Evolutionary conservation across 1,140 invertebrate genomes (phyloP), one percentile per base, ranked within the genome.

Genomic region (Bombus waltoni): DNA sequence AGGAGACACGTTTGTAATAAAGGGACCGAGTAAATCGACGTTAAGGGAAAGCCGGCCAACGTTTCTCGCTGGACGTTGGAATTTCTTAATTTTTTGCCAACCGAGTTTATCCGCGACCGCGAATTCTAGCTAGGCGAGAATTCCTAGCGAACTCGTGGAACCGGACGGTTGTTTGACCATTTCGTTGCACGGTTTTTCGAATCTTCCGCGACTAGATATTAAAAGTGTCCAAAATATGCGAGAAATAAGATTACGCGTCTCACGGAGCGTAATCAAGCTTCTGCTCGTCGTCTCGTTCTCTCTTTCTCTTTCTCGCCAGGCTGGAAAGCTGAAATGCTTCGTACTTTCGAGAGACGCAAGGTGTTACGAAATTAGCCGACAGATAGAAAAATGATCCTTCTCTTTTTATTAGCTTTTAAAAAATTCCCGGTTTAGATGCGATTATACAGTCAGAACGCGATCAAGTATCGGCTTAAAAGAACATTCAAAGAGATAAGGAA

Each of bases 21-120:
- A 77, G 40, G 62, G 35, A 77, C 28, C 18, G 35, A 42, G 44
- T 77, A 83, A 83, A 83, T 83, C 81, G 73, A 83, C 81, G 81
- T 75, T 42, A 68, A 78, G 75, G 32, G 44, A 57, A 70, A 42
- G 81, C 42, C 28, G 22, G 28, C 28, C 38, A 25, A n/a, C 18
- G 42, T 74, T 35, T n/a, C 11, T n/a, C 66, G 35, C 3, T 44
- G 28, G 25, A 57, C 62, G 18, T 40, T 35, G 73, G 28, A 83
- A 83, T 83, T 83, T 70, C 73, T 77, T 83, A 53, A 77, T 77
- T 77, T 68, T 76, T 68, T 66, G 13, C 42, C 18, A 4, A 28
- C 6, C 25, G 40, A 82, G 62, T 82, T 74, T 40, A 73, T 66
- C 71, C 59, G 40, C 32, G 38, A 47, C 35, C n/a, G 66, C 44